Base-by-base conservation (phyloP, 2,113 vertebrate genomes). In the Burhinus oedicnemus region DNA sequence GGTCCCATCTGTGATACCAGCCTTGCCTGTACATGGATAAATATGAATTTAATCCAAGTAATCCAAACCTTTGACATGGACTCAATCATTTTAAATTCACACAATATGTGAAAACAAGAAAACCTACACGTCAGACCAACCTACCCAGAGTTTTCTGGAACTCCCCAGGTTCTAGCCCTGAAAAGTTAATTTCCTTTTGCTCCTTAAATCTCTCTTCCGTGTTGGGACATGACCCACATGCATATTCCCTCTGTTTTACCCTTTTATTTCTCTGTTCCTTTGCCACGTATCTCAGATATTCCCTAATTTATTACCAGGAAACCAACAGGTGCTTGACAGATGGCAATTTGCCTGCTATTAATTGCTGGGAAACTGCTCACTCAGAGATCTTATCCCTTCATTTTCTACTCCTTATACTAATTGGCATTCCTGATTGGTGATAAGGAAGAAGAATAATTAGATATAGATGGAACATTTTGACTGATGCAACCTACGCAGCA, bases 341-440 rank as follows among this genome's bases (percentile, higher is more conserved):
- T 91, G 96, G 94, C 95, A 94, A 95, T 95, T 97, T 95, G 89
- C 94, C 96, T 55, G 62, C 51, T 97, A 97, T 97, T 97, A 97
- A 96, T 95, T 94, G 66, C 89, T 94, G 94, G 66, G 94, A 97
- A 97, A 95, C 84, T 95, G 93, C 94, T 94, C 89, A 44, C 91
- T 93, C 89, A 66, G 94, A 96, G 96, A 97, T 96, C 89, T 95
- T 95, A 91, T 95, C 94, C 45, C 44, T 93, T 76, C 78, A 4
- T 94, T 95, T 92, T 96, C 45, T 93, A 38, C 66, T 86, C 51
- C 42, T 91, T 60, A 83, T 90, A 89, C 95, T 96, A 97, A 94
- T 85, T 97, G 94, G 45, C 94, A 94, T 91, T 89, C 91, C 15
- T 66, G 61, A 93, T 80, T 84, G 57, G 77, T 66, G 92, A 96